Percentiles rank a stretch among this genome's conserved stretches.
Conservation (phyloP, 35 echinoderm and acorn worm species). For the Lytechinus pictus region DNA sequence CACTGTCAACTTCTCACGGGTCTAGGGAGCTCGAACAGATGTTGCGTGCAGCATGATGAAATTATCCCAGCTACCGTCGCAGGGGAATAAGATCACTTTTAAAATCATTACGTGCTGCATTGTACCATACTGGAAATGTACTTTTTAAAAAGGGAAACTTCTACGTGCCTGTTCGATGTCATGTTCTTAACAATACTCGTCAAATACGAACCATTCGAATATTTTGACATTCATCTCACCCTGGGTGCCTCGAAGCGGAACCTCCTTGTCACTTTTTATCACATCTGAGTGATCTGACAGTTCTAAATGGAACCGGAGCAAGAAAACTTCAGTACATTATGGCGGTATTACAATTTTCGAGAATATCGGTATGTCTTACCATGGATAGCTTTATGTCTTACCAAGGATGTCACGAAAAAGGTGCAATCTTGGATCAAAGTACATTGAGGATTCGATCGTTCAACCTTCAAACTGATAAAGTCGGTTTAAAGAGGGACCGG, state of each 20-base stretch:
- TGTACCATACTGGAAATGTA: neutral
- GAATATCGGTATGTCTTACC: no score
- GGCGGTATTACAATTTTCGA: no score
- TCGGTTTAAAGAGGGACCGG: no score
- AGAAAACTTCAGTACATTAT: no score
- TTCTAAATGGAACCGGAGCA: neutral
- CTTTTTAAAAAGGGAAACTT: neutral
- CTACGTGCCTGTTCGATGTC: neutral
- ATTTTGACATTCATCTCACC: constrained; percentile 2
- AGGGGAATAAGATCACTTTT: neutral
- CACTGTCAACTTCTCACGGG: no score
- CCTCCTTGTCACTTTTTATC: neutral
- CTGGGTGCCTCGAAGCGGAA: neutral
- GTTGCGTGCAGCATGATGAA: neutral
- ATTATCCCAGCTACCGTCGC: neutral
- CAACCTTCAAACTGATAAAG: no score
- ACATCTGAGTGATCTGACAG: neutral
- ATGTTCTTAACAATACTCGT: constrained; percentile 5
- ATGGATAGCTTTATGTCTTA: no score
- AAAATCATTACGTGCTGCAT: neutral
- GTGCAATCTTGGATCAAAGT: no score
- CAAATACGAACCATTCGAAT: neutral
- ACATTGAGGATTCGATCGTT: no score
- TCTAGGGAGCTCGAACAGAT: neutral
- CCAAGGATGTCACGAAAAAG: no score